phyloP scores from a whole-genome alignment of 92 coral and sea anemone species.

The Palythoa grandis region DNA sequence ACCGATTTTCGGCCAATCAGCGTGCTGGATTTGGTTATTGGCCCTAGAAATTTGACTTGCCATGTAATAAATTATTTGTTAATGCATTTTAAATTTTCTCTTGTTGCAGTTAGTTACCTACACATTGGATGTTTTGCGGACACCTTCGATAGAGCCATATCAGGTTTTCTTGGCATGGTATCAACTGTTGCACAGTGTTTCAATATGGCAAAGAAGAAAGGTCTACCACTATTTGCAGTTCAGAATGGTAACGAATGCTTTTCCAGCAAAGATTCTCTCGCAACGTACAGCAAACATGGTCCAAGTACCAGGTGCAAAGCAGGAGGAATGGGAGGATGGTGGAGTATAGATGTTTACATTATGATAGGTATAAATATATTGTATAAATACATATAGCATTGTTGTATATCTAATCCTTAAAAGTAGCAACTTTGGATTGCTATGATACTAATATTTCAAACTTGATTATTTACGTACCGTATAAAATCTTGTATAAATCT shows the following conservation, averaged over 20 bases:
- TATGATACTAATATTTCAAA: too few species aligned
- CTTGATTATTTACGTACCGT: too few species aligned
- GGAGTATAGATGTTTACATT: slow-evolving; percentile 17
- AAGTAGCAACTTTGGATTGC: too few species aligned
- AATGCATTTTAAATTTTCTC: too few species aligned
- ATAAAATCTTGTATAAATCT: too few species aligned
- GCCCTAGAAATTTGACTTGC: too few species aligned
- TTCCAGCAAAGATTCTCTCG: neutral
- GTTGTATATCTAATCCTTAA: too few species aligned
- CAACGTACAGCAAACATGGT: neutral
- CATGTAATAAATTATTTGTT: too few species aligned
- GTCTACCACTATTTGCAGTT: neutral
- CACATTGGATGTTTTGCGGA: slow-evolving; percentile 21
- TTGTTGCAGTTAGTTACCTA: slow-evolving; percentile 7
- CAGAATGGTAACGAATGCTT: slow-evolving; percentile 8
- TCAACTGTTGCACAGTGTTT: neutral
- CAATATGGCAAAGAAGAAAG: neutral
- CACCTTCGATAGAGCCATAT: neutral
- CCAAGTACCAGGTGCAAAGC: neutral
- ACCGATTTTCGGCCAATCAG: too few species aligned
- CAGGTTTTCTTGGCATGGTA: neutral
- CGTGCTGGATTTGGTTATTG: too few species aligned
- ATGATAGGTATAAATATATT: neutral
- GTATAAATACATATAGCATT: too few species aligned
- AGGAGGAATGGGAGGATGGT: slow-evolving; percentile 38